phyloP scores from a whole-genome alignment of 2,113 vertebrate genomes.

The Upupa epops region DNA sequence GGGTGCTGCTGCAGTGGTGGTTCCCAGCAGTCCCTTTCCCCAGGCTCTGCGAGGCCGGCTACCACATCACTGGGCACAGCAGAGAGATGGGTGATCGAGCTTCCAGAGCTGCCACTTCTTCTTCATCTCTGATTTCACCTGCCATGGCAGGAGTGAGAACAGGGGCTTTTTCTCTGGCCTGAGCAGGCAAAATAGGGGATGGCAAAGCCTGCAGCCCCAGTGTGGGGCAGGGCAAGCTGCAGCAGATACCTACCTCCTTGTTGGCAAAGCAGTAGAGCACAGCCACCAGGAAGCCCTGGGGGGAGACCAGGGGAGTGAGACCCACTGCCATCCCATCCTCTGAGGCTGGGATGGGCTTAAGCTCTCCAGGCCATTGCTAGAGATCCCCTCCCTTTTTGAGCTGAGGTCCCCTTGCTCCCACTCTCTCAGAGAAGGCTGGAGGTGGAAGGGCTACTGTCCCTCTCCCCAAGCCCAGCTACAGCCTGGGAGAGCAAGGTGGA shows the following conservation, averaged over 20 bases:
- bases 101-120: conserved; percentile 81
- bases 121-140: conserved; percentile 82
- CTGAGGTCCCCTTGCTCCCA: neutral
- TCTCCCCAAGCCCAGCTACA: neutral
- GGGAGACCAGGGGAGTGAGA: neutral
- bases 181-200: accelerated
- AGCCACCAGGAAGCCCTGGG: conserved; percentile 81
- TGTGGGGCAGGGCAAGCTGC: accelerated
- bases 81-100: conserved; percentile 51
- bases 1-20: neutral
- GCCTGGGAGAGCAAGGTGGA: neutral
- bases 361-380: neutral
- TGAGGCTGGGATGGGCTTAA: neutral
- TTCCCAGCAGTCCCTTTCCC: neutral
- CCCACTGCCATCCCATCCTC: accelerated
- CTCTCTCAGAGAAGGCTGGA: too few species aligned
- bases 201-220: neutral
- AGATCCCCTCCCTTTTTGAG: neutral
- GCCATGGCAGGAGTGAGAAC: accelerated
- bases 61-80: conserved; percentile 70
- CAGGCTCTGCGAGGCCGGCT: accelerated
- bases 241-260: conserved; percentile 75
- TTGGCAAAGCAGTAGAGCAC: conserved; percentile 86
- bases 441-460: accelerated
- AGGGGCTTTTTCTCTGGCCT: neutral